Base-by-base conservation (phyloP, 2,888 invertebrate genomes). In the Drosophila setosimentum region DNA sequence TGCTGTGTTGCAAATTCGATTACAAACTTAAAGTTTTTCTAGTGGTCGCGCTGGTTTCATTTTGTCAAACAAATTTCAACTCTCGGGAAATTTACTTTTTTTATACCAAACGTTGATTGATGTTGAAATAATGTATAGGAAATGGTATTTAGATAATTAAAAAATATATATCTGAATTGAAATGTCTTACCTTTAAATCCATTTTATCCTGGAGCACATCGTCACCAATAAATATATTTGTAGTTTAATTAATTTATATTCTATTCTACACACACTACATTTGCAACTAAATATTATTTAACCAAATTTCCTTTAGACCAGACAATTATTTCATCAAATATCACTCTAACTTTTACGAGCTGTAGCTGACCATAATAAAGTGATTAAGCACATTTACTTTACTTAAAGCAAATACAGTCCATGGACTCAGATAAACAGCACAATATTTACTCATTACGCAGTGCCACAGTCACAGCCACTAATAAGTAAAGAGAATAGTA, bases 1-100 rank as follows among this genome's bases (percentile, higher is more conserved):
- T 55, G 21, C 54, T 55, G 27, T 61, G 42, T 64, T 77, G 77
- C 49, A 62, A 62, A 60, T 55, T 37, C 55, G 27, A n/a, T 37
- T 55, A 37, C 45, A 24, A 45, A 45, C 24, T 2, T 24, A 24
- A 45, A 8, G 27, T 24, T 33, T 33, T 33, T 32, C 18, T 3
- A 11, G 21, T 2, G 3, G 13, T 18, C 35, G 18, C 37, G 37
- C 37, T 37, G 10, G 40, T 45, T 45, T 16, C 8, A 8, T 16
- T 45, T 40, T n/a, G 2, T 10, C 11, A n/a, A 4, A n/a, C 10
- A 40, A n/a, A 40, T n/a, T n/a, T 10, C 10, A 40, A 4, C 33
- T 33, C 13, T 4, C 33, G 33, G 13, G 2, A 33, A 33, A 13
- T 1, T 30, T 13, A 33, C n/a, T 5, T 33, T 13, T 30, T 33